Evolutionary conservation across 2,888 invertebrate genomes (phyloP), one percentile per base, ranked within the genome.

Genomic region (Microplitis deprimator): DNA sequence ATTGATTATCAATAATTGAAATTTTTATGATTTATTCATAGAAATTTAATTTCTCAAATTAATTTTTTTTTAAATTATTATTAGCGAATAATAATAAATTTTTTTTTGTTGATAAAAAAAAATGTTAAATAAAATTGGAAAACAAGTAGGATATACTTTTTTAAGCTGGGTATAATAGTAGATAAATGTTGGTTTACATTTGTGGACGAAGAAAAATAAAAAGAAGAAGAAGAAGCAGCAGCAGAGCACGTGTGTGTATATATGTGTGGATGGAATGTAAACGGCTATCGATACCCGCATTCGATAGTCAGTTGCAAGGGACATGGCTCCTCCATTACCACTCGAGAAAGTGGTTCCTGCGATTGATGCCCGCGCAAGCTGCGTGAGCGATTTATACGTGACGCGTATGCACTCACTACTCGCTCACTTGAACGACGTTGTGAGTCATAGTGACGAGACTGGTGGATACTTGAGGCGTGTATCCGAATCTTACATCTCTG

Each of bases 291-390:
- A 86, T 87, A 86, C 83, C 82, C 82, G 79, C 79, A 81, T 82
- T 84, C 83, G 86, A 87, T 87, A 84, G 83, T 71, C 75, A 74
- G 75, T 68, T 78, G 77, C 73, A 80, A 73, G 79, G 82, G 86
- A 87, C 87, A 87, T 76, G 86, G 85, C 85, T 87, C 85, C 87
- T 87, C 87, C 87, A 87, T 87, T 87, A 87, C 85, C 86, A 81
- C 82, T 82, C 80, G 82, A 81, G 83, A 84, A 86, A 85, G 85
- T 84, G 82, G 80, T 65, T 68, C 72, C 78, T 79, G 77, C 82
- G 83, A 85, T 84, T 84, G 85, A 85, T 82, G 85, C 81, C 64
- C 78, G 81, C 77, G 81, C 78, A 81, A 78, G 79, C 81, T 79
- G 82, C 84, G 84, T 81, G 82, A 84, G 79, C 84, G 82, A 84